A percentile compares a stretch with the other conserved stretches of the same genome.
Evolutionary conservation across 2,888 invertebrate genomes (phyloP).

Genomic region (Stenchaetothrips biformis): DNA sequence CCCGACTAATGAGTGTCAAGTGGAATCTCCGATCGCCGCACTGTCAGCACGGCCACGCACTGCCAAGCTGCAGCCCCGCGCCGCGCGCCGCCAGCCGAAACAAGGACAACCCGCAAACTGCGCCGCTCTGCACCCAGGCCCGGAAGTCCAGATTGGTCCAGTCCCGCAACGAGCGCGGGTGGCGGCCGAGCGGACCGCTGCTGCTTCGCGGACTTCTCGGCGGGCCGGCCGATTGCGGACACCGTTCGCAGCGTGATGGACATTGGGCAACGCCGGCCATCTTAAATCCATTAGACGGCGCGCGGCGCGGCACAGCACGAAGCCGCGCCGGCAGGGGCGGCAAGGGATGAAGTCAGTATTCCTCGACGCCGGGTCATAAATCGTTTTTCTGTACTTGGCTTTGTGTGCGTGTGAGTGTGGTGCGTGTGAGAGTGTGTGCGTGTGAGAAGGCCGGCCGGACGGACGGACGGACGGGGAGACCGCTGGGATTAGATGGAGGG

Average conservation of each 20-base stretch:
- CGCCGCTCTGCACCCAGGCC: too few relatives aligned
- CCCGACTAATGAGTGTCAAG: background rate
- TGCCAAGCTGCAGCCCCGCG: too few relatives aligned
- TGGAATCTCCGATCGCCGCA: background rate
- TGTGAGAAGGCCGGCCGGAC: too few relatives aligned
- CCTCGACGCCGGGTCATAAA: background rate
- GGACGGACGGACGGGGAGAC: too few relatives aligned
- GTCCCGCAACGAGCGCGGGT: background rate
- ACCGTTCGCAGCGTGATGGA: background rate
- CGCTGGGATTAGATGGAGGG: too few relatives aligned
- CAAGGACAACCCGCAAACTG: too few relatives aligned
- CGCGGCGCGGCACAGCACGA: background rate
- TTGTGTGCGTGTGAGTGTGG: background rate
- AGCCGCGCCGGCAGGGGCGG: background rate
- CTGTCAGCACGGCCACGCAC: background rate
- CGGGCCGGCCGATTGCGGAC: background rate
- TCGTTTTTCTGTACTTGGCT: background rate
- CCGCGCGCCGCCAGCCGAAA: too few relatives aligned
- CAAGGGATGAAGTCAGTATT: background rate
- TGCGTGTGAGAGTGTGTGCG: background rate
- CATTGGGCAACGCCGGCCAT: slow-evolving; percentile 4
- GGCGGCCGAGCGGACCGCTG: background rate
- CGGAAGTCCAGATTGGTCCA: background rate
- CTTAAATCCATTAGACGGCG: slow-evolving; percentile 19
- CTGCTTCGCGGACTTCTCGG: background rate